Conservation (phyloP, 2,888 invertebrate genomes). For the Nebria brevicollis region DNA sequence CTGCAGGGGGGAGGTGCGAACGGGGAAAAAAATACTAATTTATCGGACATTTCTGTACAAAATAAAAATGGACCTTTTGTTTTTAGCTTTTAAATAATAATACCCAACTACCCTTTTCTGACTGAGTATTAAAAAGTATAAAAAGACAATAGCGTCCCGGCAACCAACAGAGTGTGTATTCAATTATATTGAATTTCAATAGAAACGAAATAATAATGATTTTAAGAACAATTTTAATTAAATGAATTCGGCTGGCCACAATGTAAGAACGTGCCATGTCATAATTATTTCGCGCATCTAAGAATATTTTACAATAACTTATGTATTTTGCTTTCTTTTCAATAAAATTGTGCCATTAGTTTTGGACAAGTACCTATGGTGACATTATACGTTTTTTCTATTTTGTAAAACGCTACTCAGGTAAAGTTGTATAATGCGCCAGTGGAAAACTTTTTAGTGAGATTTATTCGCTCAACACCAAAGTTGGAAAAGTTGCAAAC, state of each 20-base stretch:
- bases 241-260: background rate
- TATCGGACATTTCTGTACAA: constrained; percentile 45
- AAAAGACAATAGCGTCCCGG: constrained; percentile 4
- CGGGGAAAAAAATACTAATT: constrained; percentile 45
- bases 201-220: constrained; percentile 9
- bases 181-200: constrained; percentile 21
- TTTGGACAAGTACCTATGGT: too few relatives aligned
- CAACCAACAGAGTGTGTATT: background rate
- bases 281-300: too few relatives aligned
- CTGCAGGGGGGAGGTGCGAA: background rate
- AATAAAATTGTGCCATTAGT: too few relatives aligned
- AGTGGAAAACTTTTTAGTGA: background rate
- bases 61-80: constrained; percentile 46
- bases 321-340: too few relatives aligned
- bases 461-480: background rate
- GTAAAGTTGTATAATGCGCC: constrained; percentile 34
- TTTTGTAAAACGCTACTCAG: constrained; percentile 43
- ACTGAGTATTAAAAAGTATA: background rate
- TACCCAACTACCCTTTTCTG: constrained; percentile 31
- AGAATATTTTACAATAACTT: too few relatives aligned
- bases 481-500: background rate
- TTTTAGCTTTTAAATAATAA: constrained; percentile 45
- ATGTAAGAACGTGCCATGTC: background rate
- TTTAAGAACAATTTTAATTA: constrained; percentile 19
- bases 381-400: constrained; percentile 27